phyloP scores from a whole-genome alignment of 2,888 invertebrate genomes.

The Hedya salicella region DNA sequence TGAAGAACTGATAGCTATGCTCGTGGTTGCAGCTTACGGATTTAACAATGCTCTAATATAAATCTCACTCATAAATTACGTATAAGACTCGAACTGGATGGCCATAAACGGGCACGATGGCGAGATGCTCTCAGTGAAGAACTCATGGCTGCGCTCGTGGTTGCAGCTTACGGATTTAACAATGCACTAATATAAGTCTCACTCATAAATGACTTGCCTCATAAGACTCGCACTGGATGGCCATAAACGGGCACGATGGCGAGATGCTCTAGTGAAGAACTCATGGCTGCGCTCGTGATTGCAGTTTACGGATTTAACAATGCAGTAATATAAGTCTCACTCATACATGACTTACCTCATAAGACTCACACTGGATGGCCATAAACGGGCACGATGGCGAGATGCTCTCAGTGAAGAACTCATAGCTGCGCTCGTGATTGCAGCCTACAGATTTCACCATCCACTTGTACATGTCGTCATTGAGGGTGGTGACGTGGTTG shows the following conservation, averaged over 20 bases:
- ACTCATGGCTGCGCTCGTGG: no score
- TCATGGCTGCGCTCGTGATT: slow-evolving; percentile 94
- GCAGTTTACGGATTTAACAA: slow-evolving; percentile 91
- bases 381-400: slow-evolving; percentile 90
- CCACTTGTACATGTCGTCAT: slow-evolving; percentile 65
- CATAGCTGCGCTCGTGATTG: slow-evolving; percentile 94
- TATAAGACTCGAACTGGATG: slow-evolving; percentile 91
- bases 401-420: slow-evolving; percentile 93
- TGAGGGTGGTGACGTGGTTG: slow-evolving; percentile 51
- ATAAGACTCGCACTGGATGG: slow-evolving; percentile 91
- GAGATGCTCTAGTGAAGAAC: slow-evolving; percentile 92
- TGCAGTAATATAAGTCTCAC: slow-evolving; percentile 70
- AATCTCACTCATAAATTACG: no score
- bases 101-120: slow-evolving; percentile 91
- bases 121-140: slow-evolving; percentile 92
- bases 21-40: no score
- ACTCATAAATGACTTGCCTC: no score
- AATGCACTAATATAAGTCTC: no score
- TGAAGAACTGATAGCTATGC: slow-evolving; percentile 93
- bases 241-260: slow-evolving; percentile 90
- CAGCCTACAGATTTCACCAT: slow-evolving; percentile 91
- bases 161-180: no score
- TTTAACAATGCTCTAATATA: no score
- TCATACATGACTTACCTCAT: slow-evolving; percentile 87
- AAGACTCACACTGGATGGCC: slow-evolving; percentile 91